Evolutionary conservation across 2,113 vertebrate species (phyloP).

Genomic region (Ursus arctos): DNA sequence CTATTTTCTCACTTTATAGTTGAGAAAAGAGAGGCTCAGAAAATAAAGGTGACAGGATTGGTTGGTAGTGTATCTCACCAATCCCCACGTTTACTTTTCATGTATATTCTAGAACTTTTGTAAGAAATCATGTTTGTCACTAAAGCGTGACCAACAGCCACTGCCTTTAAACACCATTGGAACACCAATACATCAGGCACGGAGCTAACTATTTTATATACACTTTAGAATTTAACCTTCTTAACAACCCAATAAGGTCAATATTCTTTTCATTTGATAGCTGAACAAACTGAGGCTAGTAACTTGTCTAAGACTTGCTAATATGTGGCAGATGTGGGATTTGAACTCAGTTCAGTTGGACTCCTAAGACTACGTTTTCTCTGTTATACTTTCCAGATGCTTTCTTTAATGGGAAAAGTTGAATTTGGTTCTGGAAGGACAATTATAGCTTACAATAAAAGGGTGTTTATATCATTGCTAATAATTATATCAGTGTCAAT

Average conservation of each 20-base stretch:
- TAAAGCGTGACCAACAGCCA: neutral
- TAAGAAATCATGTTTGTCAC: neutral
- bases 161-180: neutral
- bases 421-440: neutral
- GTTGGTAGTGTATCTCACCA: neutral
- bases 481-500: conserved; percentile 50
- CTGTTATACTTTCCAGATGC: neutral
- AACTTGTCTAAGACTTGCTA: neutral
- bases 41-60: neutral
- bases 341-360: neutral
- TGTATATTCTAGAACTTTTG: neutral
- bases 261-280: neutral
- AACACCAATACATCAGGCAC: neutral
- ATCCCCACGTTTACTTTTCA: neutral
- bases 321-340: neutral
- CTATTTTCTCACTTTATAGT: neutral
- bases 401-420: conserved; percentile 13
- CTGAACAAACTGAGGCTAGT: neutral
- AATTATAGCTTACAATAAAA: conserved; percentile 41
- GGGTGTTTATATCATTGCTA: conserved; percentile 16
- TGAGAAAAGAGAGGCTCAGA: neutral
- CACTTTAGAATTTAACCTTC: neutral
- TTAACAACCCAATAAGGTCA: neutral
- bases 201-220: neutral
- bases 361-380: neutral